Evolutionary conservation across 2,113 vertebrate genomes (phyloP).

Genomic region (Elephas maximus): DNA sequence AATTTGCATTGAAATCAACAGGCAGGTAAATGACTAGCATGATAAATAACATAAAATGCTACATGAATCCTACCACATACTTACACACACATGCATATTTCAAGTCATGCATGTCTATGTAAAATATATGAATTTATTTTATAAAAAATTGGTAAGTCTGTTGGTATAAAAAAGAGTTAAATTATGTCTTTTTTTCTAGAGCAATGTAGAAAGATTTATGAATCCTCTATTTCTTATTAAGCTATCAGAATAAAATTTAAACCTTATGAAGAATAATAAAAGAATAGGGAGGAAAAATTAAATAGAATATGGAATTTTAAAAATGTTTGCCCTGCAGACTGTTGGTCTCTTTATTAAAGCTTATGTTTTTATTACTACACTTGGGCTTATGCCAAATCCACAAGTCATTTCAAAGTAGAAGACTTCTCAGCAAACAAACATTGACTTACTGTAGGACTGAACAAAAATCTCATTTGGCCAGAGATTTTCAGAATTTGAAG

Average conservation of each 20-base stretch:
- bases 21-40: background rate
- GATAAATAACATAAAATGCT: background rate
- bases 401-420: background rate
- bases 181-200: background rate
- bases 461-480: background rate
- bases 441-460: background rate
- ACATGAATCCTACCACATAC: background rate
- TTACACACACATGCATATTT: background rate
- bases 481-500: background rate
- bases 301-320: background rate
- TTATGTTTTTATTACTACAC: background rate
- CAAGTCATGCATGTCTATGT: background rate
- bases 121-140: background rate
- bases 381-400: background rate
- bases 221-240: conserved; percentile 12
- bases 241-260: conserved; percentile 11
- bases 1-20: conserved; percentile 30
- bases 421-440: background rate
- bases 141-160: background rate
- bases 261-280: conserved; percentile 27
- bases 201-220: background rate
- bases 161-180: conserved; percentile 27
- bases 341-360: background rate
- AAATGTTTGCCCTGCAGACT: background rate
- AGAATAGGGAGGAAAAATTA: background rate